Conservation (phyloP, 2,797 vertebrate species). For the Acanthopagrus latus region DNA sequence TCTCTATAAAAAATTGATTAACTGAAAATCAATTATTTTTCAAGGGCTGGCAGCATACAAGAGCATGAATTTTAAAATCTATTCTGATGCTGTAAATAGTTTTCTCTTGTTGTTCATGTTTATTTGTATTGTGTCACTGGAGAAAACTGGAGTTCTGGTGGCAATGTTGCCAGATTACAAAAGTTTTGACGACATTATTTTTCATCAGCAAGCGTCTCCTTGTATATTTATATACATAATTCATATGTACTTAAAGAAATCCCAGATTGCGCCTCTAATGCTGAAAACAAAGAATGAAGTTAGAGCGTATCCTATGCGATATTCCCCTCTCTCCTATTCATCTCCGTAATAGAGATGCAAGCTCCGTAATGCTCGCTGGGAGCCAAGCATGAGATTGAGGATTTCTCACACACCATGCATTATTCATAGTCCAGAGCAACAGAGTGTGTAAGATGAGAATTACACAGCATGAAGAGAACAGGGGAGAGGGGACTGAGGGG, state of each 20-base stretch:
- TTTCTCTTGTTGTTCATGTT: constrained; percentile 43
- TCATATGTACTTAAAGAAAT: constrained; percentile 73
- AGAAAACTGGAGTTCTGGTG: constrained; percentile 47
- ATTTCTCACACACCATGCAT: constrained; percentile 96
- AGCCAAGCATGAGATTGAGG: constrained; percentile 98
- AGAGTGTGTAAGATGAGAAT: constrained; percentile 99
- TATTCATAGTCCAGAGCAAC: constrained; percentile 99
- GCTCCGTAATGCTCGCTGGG: constrained; percentile 95
- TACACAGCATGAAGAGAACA: constrained; percentile 98
- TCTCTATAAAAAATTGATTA: constrained; percentile 59
- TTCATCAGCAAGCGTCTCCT: constrained; percentile 33
- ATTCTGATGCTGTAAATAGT: constrained; percentile 30
- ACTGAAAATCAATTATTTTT: constrained; percentile 54
- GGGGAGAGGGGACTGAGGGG: constrained; percentile 88
- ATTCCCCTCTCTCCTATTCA: constrained; percentile 96
- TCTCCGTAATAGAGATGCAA: constrained; percentile 99
- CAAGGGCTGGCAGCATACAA: constrained; percentile 39
- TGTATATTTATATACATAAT: constrained; percentile 57
- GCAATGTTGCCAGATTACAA: constrained; percentile 54
- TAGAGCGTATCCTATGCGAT: constrained; percentile 92
- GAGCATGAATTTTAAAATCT: constrained; percentile 45
- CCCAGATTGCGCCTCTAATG: constrained; percentile 85
- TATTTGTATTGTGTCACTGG: constrained; percentile 58
- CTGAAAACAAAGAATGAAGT: constrained; percentile 94
- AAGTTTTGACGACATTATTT: constrained; percentile 54